These are phyloP conservation scores for Spheniscus mendiculus DNA, from an alignment of 2,113 vertebrate species.

Conservation along the genomic window DNA sequence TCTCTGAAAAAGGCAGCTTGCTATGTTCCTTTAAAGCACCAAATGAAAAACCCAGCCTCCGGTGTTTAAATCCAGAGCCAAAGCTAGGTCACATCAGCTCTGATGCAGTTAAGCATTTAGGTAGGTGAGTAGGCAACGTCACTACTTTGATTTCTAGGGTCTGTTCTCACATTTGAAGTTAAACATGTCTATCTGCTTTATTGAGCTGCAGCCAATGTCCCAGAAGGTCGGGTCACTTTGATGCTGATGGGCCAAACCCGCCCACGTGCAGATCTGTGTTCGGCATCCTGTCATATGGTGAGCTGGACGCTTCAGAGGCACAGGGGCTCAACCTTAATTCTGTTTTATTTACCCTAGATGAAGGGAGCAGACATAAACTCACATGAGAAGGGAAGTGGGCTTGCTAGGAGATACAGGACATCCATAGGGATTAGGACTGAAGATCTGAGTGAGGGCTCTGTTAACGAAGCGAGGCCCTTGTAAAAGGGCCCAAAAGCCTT, in stretches of 20 bases:
- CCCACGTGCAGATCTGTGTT: neutral
- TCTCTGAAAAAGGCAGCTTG: neutral
- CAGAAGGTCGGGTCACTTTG: fast-evolving
- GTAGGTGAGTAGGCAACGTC: neutral
- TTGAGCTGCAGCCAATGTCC: neutral
- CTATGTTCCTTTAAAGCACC: neutral
- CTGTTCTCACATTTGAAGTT: neutral
- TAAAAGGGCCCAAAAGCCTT: neutral
- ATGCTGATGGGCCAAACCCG: neutral
- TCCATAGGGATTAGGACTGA: neutral
- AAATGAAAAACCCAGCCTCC: neutral
- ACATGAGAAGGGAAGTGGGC: neutral
- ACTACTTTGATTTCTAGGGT: neutral
- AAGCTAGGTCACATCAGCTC: neutral
- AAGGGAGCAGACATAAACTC: neutral
- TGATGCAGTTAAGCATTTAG: neutral
- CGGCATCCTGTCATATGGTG: neutral
- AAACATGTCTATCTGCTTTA: neutral
- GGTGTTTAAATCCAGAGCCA: neutral
- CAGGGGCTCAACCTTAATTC: neutral
- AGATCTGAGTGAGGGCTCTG: neutral
- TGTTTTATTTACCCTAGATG: neutral
- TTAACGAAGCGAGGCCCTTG: neutral
- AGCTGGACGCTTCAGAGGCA: neutral
- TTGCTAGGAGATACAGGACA: neutral